A percentile compares a stretch with the other conserved stretches of the same genome.
These are phyloP conservation scores for Netelia fuscicornis DNA, from an alignment of 2,888 invertebrate genomes.

Conservation along the genomic window DNA sequence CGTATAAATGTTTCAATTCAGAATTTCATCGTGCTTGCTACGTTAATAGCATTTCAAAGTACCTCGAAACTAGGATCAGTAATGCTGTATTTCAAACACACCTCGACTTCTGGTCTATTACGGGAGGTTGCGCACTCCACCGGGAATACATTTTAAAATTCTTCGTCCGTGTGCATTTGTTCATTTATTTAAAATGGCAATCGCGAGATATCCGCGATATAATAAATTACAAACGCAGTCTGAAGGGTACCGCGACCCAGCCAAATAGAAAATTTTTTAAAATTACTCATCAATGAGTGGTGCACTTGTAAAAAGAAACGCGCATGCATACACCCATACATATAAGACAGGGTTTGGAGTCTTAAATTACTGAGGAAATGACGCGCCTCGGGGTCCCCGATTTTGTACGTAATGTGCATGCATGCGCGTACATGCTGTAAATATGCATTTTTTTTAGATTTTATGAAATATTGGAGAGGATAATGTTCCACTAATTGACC, in stretches of 20 bases:
- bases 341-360: constrained; percentile 13
- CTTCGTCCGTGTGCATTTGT: constrained; percentile 16
- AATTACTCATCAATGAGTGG: constrained; percentile 23
- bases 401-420: neutral
- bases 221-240: neutral
- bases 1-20: constrained; percentile 26
- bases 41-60: neutral
- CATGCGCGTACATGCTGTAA: no score
- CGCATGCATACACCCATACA: neutral
- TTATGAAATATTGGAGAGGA: no score
- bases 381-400: neutral
- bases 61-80: constrained; percentile 19
- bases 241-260: neutral
- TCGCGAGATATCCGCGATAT: constrained; percentile 30
- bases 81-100: constrained; percentile 24
- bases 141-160: constrained; percentile 14
- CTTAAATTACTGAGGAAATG: neutral
- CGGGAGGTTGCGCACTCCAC: constrained; percentile 9
- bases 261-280: neutral
- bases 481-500: no score
- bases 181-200: constrained; percentile 28
- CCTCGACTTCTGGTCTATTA: constrained; percentile 29
- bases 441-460: no score
- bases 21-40: neutral
- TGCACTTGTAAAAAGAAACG: neutral